Evolutionary conservation across 2,113 vertebrate genomes (phyloP), one percentile per base, ranked within the genome.

Genomic region (Callopanchax toddi): DNA sequence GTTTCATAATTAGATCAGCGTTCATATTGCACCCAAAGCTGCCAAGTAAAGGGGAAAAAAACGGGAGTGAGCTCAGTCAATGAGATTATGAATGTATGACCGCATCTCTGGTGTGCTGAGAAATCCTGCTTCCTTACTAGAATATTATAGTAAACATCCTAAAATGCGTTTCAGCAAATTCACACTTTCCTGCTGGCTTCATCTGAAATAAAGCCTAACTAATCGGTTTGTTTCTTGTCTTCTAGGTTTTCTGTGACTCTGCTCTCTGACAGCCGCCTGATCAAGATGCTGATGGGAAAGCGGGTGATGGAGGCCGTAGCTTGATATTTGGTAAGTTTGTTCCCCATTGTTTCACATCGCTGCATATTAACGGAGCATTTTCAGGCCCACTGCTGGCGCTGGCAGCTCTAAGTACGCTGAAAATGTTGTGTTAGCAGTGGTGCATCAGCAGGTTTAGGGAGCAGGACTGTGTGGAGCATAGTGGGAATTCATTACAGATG

Each of bases 271-370:
- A 73, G 58, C 67, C n/a, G 2, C 58, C 66, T 44, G 56, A 56
- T 68, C 36, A 50, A 39, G 62, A 91, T 83, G 85, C 78, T 66
- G 63, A 78, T 82, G 76, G 29, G 83, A 86, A 90, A 82, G 83
- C 83, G 73, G 75, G 80, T 79, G 29, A 90, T 91, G 88, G 85
- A 77, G 67, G 86, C 83, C 75, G 56, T 80, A 58, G 78, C 84
- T 86, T 93, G 84, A 91, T 88, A 88, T 85, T 80, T 78, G 89
- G 92, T 92, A 87, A 89, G 90, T 85, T 12, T 66, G 45, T 52
- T 12, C 11, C n/a, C 26, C 52, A 16, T 63, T 40, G 71, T 76
- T 82, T 40, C 62, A 48, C 67, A 32, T 34, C 42, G 26, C 60
- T 79, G 72, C 53, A 37, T 44, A 67, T 42, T 48, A 56, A 66